These are phyloP conservation scores for Rousettus leschenaultii DNA, from an alignment of 2,113 vertebrate species.

Conservation along the genomic window DNA sequence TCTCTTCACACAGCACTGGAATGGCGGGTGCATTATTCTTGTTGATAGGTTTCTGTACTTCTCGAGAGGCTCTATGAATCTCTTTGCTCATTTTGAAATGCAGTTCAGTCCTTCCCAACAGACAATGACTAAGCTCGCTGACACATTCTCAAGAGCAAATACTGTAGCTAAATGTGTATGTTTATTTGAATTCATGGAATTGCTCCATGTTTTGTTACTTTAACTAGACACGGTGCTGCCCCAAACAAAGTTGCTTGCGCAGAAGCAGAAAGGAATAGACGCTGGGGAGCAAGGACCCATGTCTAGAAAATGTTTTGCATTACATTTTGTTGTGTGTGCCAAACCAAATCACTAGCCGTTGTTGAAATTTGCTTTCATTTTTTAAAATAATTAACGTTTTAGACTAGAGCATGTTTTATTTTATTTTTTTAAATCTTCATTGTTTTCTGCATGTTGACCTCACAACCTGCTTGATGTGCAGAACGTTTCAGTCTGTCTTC, in stretches of 20 bases:
- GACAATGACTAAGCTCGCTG: neutral
- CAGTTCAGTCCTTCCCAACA: neutral
- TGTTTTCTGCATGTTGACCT: no score
- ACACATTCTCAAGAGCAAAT: neutral
- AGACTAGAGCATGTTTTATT: rapidly evolving
- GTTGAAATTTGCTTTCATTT: neutral
- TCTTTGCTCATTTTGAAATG: slow-evolving; percentile 13
- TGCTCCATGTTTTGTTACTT: neutral
- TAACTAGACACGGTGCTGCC: neutral
- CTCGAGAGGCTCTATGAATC: slow-evolving; percentile 35
- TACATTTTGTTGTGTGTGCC: neutral
- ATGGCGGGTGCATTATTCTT: slow-evolving; percentile 45
- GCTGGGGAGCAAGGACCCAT: neutral
- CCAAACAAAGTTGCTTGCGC: neutral
- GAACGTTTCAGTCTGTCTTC: no score
- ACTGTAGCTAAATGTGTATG: neutral
- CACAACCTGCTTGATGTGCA: no score
- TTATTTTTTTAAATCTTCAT: neutral
- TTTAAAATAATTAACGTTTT: neutral
- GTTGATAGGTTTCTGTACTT: slow-evolving; percentile 34
- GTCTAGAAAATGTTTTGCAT: neutral
- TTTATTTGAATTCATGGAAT: neutral
- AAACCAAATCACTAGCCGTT: neutral
- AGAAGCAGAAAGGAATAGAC: neutral
- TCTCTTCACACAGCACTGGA: neutral